Conservation (phyloP, 2,797 vertebrate genomes). For the Ataeniobius toweri region DNA sequence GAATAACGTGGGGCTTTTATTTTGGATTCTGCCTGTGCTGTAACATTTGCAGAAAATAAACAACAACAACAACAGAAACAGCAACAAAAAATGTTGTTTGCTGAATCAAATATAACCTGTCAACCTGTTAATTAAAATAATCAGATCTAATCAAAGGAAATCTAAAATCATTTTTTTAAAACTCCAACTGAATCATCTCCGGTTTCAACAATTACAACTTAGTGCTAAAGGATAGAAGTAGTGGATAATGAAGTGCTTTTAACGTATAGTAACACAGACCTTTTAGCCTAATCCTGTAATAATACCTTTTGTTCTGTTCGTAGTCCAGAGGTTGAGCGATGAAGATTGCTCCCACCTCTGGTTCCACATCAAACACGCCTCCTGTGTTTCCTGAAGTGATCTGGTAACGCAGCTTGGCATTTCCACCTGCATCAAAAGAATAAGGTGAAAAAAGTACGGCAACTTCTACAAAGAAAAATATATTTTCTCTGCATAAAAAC, state of each 20-base stretch:
- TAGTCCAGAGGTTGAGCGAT: conserved; percentile 89
- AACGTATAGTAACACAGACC: neutral
- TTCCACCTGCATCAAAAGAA: conserved; percentile 79
- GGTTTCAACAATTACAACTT: neutral
- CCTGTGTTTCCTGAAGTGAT: conserved; percentile 88
- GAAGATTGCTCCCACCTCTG: conserved; percentile 89
- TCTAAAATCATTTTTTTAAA: neutral
- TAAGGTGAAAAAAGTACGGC: neutral
- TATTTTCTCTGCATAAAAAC: neutral
- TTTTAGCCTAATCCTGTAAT: neutral
- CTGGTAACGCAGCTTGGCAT: conserved; percentile 90
- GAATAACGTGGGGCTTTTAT: no score
- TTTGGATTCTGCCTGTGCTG: no score
- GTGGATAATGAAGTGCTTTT: no score
- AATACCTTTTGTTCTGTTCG: conserved; percentile 84
- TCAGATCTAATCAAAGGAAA: neutral
- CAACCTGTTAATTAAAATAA: neutral
- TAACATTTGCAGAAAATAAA: no score
- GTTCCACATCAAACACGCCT: conserved; percentile 87
- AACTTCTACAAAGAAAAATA: neutral
- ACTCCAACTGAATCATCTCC: neutral
- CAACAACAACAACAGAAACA: neutral
- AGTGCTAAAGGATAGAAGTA: neutral
- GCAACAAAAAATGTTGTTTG: neutral
- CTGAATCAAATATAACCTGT: neutral